phyloP scores from a whole-genome alignment of 2,113 vertebrate species.

The Sceloporus undulatus region DNA sequence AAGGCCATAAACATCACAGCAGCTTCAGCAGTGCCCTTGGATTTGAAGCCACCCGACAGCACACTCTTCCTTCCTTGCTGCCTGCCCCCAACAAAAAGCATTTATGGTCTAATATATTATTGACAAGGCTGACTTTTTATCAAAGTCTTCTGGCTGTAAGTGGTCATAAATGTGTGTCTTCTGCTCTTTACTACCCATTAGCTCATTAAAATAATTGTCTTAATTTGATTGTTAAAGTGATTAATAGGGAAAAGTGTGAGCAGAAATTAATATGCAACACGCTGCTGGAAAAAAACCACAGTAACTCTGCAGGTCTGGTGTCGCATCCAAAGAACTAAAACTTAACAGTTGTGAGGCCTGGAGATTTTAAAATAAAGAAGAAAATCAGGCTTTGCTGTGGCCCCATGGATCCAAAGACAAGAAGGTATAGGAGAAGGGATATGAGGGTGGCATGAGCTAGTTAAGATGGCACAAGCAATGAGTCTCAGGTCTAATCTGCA shows the following conservation, averaged over 20 bases:
- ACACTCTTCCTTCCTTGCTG: constrained; percentile 31
- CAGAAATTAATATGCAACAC: constrained; percentile 81
- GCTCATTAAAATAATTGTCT: constrained; percentile 84
- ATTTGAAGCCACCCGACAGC: constrained; percentile 62
- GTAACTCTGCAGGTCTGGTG: constrained; percentile 61
- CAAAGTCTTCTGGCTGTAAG: constrained; percentile 66
- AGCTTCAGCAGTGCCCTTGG: background rate
- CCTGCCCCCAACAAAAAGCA: constrained; percentile 48
- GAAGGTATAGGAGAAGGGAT: background rate
- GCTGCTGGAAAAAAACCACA: constrained; percentile 73
- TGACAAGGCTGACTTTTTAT: constrained; percentile 74
- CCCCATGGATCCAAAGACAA: too few relatives aligned
- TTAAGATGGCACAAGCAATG: too few relatives aligned
- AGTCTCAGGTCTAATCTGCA: background rate
- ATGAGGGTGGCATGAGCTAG: background rate
- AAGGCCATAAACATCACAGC: constrained; percentile 28
- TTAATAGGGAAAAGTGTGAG: constrained; percentile 78
- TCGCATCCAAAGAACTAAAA: constrained; percentile 59
- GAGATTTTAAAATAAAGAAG: constrained; percentile 56
- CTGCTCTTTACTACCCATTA: constrained; percentile 77
- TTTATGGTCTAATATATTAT: constrained; percentile 74
- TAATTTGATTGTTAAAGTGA: constrained; percentile 85
- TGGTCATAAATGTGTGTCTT: constrained; percentile 75
- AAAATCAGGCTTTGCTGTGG: rapidly evolving
- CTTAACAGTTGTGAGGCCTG: constrained; percentile 72